Evolutionary conservation across 2,888 invertebrate species (phyloP), one percentile per base, ranked within the genome.

Genomic region (Opisthograptis luteolata): DNA sequence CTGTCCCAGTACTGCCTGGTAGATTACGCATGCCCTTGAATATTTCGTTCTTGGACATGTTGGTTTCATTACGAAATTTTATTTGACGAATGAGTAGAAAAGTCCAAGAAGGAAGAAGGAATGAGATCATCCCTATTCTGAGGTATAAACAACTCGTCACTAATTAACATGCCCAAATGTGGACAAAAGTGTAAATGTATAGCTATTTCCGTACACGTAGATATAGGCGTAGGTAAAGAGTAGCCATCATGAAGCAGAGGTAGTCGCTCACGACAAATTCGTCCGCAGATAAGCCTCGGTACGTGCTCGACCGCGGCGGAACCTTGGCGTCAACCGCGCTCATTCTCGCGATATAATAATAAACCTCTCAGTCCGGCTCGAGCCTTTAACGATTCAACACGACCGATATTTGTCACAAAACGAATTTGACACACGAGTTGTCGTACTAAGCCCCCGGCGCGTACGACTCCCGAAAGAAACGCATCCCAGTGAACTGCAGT

Each of bases 281-380:
- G 73, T 67, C 43, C 28, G 40, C 72, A 84, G 88, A 88, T 87
- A 87, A 87, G 80, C 79, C 75, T 37, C 24, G 6, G 17, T 41
- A 82, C 83, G 84, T 83, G 79, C 75, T 79, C 81, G 77, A 77
- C 78, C 78, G 75, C 69, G 70, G 56, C 67, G 67, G 74, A 84
- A 87, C 88, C 89, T 88, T 88, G 89, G 84, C 73, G 76, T 73
- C 77, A 76, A 66, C 76, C 75, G 76, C 79, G 80, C 85, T 87
- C 87, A 86, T 84, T 84, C 81, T 82, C 81, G 79, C 84, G 73
- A 75, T 82, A 84, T 77, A 84, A 87, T 84, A 85, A 89, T 82
- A 84, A 85, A 79, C 78, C 71, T 81, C 81, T 87, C 89, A 90
- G 89, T 90, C 72, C 81, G 84, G 78, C 79, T 67, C 71, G 73